Evolutionary conservation across 2,113 vertebrate species (phyloP), one percentile per base, ranked within the genome.

Genomic region (Deroptyus accipitrinus): DNA sequence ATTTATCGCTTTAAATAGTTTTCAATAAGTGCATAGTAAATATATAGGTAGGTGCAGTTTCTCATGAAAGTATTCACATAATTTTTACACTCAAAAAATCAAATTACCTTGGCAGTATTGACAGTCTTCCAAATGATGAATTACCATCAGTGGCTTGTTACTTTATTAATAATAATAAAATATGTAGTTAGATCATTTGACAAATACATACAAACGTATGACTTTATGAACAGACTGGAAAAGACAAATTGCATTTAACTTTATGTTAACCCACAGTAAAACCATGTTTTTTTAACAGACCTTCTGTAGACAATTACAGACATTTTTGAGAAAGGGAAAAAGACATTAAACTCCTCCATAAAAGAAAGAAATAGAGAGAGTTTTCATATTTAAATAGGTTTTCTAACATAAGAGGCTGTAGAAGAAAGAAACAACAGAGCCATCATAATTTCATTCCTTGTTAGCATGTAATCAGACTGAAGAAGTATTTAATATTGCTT

Each of bases 111-210:
- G 96, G 94, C 98, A 98, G 81, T 98, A 96, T n/a, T 98, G 98
- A 90, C 99, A 99, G 5, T 98, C 95, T 11, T 98, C 98, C 88
- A 97, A 93, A 93, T 99, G 99, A 97, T 98, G 98, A 97, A 99
- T 99, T 86, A 98, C 97, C 98, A 99, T 99, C 96, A 99, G 63
- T 13, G 99, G 99, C 92, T 99, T 99, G 66, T 98, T 97, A 93
- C 99, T 99, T 93, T 83, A 83, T 92, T 59, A 93, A 95, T 88
- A 96, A 80, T 62, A 92, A 95, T 51, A 92, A 89, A 97, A 93
- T 4, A 63, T 33, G 2, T 51, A 59, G 62, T 95, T 95, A 96
- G 86, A 57, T 93, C 11, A 79, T 79, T 83, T 57, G 48, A 49
- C n/a, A 78, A 51, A 30, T 27, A 68, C 35, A 30, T 42, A 30